These are phyloP conservation scores for Orgyia antiqua DNA, from an alignment of 2,888 invertebrate genomes.

Conservation along the genomic window DNA sequence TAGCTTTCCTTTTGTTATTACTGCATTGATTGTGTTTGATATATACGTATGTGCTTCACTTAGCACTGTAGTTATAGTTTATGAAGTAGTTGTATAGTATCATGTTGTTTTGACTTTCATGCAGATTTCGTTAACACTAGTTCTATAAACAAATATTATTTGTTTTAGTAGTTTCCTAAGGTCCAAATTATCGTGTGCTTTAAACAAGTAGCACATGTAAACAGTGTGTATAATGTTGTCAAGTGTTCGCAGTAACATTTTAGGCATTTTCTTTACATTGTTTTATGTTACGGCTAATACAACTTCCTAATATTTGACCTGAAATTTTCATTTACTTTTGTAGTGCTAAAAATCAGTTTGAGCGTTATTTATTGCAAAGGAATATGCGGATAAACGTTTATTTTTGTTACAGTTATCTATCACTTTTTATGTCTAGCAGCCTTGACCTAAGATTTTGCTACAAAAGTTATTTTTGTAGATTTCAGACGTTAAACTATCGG, in stretches of 20 bases:
- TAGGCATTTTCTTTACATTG: constrained; percentile 12
- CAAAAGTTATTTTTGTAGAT: no score
- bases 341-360: no score
- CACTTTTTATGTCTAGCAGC: no score
- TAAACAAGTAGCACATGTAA: constrained; percentile 13
- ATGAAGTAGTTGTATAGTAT: neutral
- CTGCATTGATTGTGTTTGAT: constrained; percentile 22
- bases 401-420: no score
- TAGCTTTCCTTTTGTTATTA: constrained; percentile 32
- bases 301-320: no score
- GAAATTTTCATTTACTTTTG: no score
- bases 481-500: no score
- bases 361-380: no score
- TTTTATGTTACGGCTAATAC: constrained; percentile 22
- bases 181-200: constrained; percentile 11
- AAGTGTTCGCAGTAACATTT: constrained; percentile 9
- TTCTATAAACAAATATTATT: constrained; percentile 4
- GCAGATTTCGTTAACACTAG: constrained; percentile 1
- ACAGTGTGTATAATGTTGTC: constrained; percentile 10
- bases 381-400: no score
- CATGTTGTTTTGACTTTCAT: neutral
- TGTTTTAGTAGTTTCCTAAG: constrained; percentile 4
- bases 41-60: constrained; percentile 44
- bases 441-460: no score
- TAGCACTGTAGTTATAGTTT: constrained; percentile 8